Conservation (phyloP, 2,797 vertebrate genomes). For the Tamandua tetradactyla region DNA sequence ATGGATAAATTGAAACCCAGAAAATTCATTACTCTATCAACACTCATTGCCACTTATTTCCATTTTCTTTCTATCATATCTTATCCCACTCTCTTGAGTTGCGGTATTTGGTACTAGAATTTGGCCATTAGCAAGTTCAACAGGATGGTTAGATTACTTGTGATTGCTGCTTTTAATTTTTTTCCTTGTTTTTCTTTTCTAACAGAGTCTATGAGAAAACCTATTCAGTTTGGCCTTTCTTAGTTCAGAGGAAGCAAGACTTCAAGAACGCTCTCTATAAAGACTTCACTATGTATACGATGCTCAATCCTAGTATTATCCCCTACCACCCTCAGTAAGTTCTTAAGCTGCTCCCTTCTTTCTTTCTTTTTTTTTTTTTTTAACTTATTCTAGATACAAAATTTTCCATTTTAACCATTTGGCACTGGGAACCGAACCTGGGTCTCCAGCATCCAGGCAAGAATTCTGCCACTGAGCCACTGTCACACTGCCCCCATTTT, state of each 20-base stretch:
- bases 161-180: slow-evolving; percentile 49
- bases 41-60: neutral
- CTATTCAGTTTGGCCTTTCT: slow-evolving; percentile 89
- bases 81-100: neutral
- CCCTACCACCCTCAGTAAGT: slow-evolving; percentile 90
- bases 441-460: no score
- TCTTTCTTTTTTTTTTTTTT: neutral
- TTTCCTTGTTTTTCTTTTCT: slow-evolving; percentile 70
- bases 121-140: slow-evolving; percentile 16
- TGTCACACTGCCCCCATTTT: no score
- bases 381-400: no score
- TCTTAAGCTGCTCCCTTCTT: neutral
- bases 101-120: slow-evolving; percentile 27
- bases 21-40: neutral
- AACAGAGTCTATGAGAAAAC: slow-evolving; percentile 88
- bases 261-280: slow-evolving; percentile 89
- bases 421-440: no score
- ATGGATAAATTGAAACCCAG: neutral
- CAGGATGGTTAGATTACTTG: neutral
- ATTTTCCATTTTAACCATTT: no score
- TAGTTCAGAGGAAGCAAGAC: slow-evolving; percentile 86
- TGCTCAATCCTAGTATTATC: slow-evolving; percentile 87
- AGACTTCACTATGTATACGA: slow-evolving; percentile 82
- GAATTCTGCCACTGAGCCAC: no score
- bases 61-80: neutral